These are phyloP conservation scores for Vulpes lagopus DNA, from an alignment of 2,113 vertebrate genomes.

Conservation along the genomic window DNA sequence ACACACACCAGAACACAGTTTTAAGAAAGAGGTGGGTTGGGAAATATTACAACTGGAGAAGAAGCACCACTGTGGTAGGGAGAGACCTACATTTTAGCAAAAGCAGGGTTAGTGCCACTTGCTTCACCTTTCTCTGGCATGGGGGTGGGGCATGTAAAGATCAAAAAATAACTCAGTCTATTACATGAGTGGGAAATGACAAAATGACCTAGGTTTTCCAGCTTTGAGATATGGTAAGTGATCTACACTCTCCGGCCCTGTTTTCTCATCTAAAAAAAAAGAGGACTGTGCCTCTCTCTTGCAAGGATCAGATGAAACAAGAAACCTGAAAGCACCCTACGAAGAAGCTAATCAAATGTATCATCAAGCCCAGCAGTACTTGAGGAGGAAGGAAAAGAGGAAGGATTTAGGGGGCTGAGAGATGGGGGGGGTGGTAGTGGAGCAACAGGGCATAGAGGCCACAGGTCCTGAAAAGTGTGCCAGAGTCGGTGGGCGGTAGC, in stretches of 20 bases:
- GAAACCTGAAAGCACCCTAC: neutral
- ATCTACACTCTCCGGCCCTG: neutral
- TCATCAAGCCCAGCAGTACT: neutral
- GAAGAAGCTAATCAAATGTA: neutral
- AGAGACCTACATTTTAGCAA: neutral
- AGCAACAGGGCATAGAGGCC: neutral
- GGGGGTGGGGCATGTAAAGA: neutral
- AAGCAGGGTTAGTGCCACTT: neutral
- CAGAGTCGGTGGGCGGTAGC: neutral
- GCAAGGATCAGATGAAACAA: neutral
- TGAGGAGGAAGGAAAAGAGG: neutral
- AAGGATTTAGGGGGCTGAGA: neutral
- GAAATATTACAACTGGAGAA: neutral
- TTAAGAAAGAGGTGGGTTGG: neutral
- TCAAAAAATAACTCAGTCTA: neutral
- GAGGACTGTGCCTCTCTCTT: neutral
- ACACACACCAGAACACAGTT: neutral
- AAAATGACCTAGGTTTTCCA: neutral
- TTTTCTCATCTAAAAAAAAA: constrained; percentile 39
- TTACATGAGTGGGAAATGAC: neutral
- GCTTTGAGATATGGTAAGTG: neutral
- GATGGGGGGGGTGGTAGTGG: neutral
- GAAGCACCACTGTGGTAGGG: neutral
- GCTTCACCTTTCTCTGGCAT: neutral
- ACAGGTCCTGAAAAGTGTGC: neutral